Percentiles rank a stretch among this genome's conserved stretches.
Evolutionary conservation across 2,888 invertebrate species (phyloP).

Genomic region (Chloromyia formosa): DNA sequence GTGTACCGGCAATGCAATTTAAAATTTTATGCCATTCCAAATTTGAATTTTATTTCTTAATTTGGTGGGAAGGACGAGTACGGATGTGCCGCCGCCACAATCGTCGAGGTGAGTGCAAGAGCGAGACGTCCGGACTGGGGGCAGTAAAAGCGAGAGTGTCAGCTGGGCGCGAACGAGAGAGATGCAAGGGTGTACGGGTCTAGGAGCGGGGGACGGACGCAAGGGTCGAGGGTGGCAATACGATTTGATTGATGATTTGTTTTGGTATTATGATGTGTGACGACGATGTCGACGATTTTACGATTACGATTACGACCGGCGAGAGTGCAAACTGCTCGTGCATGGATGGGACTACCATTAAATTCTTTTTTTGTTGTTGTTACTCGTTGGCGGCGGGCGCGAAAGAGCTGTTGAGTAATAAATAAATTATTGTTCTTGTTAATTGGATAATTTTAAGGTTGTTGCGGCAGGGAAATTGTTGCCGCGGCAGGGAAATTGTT

Average conservation of each 20-base stretch:
- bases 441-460: conserved; percentile 25
- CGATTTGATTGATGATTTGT: conserved; percentile 41
- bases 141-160: conserved; percentile 19
- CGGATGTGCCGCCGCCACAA: background rate
- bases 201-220: conserved; percentile 3
- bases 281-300: conserved; percentile 37
- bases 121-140: conserved; percentile 2
- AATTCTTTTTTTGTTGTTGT: conserved; percentile 28
- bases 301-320: conserved; percentile 41
- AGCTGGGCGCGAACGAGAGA: background rate
- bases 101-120: background rate
- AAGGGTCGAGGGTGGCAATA: conserved; percentile 17
- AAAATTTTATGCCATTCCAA: conserved; percentile 44
- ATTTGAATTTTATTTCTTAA: conserved; percentile 52
- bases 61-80: conserved; percentile 48
- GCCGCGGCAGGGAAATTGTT: background rate
- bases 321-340: conserved; percentile 36
- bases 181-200: conserved; percentile 7
- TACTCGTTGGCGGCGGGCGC: background rate
- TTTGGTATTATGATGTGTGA: conserved; percentile 41
- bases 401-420: conserved; percentile 28
- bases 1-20: conserved; percentile 43
- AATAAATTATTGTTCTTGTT: conserved; percentile 28
- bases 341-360: conserved; percentile 31
- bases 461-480: background rate